phyloP scores from a whole-genome alignment of 2,797 vertebrate genomes.

The Peromyscus melanophrys region DNA sequence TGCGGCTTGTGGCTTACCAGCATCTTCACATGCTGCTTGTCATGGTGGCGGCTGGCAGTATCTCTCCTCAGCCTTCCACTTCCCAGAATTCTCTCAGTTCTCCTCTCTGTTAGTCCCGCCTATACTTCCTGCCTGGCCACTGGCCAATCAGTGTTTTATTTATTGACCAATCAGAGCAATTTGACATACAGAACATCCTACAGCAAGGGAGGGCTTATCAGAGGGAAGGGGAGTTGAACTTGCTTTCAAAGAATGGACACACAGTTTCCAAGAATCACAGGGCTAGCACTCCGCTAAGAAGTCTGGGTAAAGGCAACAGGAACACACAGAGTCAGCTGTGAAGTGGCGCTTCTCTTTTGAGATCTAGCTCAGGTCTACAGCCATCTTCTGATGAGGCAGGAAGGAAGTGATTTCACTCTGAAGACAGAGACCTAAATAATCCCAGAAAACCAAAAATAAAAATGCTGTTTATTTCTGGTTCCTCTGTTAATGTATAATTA shows the following conservation, averaged over 20 bases:
- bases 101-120: too few relatives aligned
- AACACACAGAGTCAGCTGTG: conserved; percentile 70
- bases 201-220: not conserved
- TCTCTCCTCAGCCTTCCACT: too few relatives aligned
- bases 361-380: conserved; percentile 69
- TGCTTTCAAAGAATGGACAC: not conserved
- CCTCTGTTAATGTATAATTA: conserved; percentile 81
- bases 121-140: too few relatives aligned
- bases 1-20: too few relatives aligned
- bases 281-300: not conserved
- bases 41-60: too few relatives aligned
- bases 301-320: conserved; percentile 6
- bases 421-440: conserved; percentile 81
- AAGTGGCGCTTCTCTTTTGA: conserved; percentile 67
- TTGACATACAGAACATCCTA: too few relatives aligned
- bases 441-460: conserved; percentile 82
- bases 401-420: conserved; percentile 83
- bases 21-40: too few relatives aligned
- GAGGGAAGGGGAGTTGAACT: not conserved
- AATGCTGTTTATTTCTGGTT: conserved; percentile 81
- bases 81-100: too few relatives aligned
- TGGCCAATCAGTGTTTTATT: too few relatives aligned
- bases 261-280: not conserved
- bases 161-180: too few relatives aligned
- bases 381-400: conserved; percentile 76